A percentile compares a stretch with the other conserved stretches of the same genome.
phyloP scores from a whole-genome alignment of 2,888 invertebrate species.

The Drosophila borealis region DNA sequence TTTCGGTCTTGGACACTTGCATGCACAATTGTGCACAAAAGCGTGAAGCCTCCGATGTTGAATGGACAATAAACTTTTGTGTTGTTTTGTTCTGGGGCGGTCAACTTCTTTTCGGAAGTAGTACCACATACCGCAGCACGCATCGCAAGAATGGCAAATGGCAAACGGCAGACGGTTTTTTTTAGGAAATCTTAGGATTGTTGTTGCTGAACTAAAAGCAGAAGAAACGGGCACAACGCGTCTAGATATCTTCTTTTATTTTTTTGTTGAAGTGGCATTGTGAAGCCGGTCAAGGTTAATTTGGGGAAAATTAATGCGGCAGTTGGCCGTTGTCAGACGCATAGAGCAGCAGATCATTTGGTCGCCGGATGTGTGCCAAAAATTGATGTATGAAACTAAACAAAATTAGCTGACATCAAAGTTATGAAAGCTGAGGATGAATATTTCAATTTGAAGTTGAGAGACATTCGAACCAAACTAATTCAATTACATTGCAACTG shows the following conservation, averaged over 20 bases:
- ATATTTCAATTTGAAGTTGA: slow-evolving; percentile 33
- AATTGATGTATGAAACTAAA: slow-evolving; percentile 34
- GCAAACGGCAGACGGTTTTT: slow-evolving; percentile 40
- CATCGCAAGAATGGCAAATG: slow-evolving; percentile 31
- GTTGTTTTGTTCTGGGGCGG: slow-evolving; percentile 53
- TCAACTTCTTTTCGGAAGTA: slow-evolving; percentile 74
- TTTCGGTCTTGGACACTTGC: slow-evolving; percentile 76
- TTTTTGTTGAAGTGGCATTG: slow-evolving; percentile 56
- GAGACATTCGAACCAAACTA: slow-evolving; percentile 45
- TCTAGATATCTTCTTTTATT: slow-evolving; percentile 45
- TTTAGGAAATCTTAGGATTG: slow-evolving; percentile 34
- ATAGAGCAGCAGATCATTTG: slow-evolving; percentile 67
- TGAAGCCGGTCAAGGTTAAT: slow-evolving; percentile 82
- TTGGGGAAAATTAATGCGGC: slow-evolving; percentile 66
- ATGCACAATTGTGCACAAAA: slow-evolving; percentile 80
- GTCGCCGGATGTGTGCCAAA: slow-evolving; percentile 74
- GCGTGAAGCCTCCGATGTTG: slow-evolving; percentile 68
- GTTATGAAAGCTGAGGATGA: slow-evolving; percentile 33
- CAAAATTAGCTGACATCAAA: slow-evolving; percentile 37
- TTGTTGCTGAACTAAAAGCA: slow-evolving; percentile 30
- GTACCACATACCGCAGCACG: slow-evolving; percentile 31
- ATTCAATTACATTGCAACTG: slow-evolving; percentile 61
- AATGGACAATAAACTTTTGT: slow-evolving; percentile 71
- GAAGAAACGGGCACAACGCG: slow-evolving; percentile 62
- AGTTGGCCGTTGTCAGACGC: slow-evolving; percentile 64